These are phyloP conservation scores for Drymonia ruficornis DNA, from an alignment of 2,888 invertebrate genomes.

Conservation along the genomic window DNA sequence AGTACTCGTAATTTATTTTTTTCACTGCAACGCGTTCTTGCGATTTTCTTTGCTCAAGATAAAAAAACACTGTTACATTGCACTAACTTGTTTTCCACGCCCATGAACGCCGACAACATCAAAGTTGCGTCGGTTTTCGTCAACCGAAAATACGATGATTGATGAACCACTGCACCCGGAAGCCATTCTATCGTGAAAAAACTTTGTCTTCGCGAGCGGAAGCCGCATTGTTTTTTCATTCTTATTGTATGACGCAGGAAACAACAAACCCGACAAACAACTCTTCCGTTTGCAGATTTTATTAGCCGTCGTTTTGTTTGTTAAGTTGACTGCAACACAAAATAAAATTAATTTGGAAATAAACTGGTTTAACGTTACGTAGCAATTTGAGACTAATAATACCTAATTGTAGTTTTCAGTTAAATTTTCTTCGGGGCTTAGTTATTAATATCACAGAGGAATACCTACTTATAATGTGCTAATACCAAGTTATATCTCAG, in stretches of 20 bases:
- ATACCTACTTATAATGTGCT: no score
- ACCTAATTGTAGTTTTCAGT: no score
- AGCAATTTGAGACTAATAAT: no score
- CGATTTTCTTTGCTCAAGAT: no score
- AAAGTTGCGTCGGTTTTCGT: slow-evolving; percentile 27
- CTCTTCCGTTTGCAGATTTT: slow-evolving; percentile 16
- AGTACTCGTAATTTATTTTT: no score
- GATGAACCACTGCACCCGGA: slow-evolving; percentile 38
- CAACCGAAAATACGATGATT: slow-evolving; percentile 36
- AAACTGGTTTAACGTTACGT: no score
- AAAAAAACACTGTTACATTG: not conserved
- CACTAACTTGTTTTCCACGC: slow-evolving; percentile 22
- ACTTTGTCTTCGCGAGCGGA: slow-evolving; percentile 28
- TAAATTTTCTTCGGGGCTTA: no score
- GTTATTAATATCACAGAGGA: no score
- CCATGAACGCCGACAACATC: slow-evolving; percentile 28
- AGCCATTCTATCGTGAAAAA: slow-evolving; percentile 29
- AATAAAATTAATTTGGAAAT: slow-evolving; percentile 6
- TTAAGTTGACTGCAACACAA: slow-evolving; percentile 20
- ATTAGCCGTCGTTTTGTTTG: slow-evolving; percentile 20
- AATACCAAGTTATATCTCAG: no score
- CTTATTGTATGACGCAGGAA: slow-evolving; percentile 15
- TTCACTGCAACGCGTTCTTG: no score
- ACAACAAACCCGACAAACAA: slow-evolving; percentile 23
- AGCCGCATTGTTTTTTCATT: slow-evolving; percentile 26